phyloP scores from a whole-genome alignment of 2,797 vertebrate genomes.

The Amblyraja radiata region DNA sequence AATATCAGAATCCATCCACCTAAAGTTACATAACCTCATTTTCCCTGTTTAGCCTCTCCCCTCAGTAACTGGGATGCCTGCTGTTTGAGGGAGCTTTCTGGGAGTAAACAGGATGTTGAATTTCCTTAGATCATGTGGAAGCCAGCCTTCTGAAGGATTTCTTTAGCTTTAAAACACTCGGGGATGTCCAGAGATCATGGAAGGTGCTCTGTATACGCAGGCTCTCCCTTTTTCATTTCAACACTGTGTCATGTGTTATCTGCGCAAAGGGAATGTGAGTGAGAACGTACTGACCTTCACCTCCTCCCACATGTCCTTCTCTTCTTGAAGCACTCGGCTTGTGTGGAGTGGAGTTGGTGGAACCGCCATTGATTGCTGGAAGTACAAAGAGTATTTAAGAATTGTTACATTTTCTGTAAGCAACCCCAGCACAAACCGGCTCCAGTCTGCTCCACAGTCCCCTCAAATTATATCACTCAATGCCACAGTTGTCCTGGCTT shows the following conservation, averaged over 20 bases:
- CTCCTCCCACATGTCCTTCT: constrained; percentile 93
- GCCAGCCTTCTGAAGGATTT: neutral
- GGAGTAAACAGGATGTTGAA: neutral
- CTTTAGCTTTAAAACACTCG: neutral
- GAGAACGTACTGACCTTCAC: constrained; percentile 76
- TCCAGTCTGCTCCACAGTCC: too few relatives aligned
- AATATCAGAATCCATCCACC: too few relatives aligned
- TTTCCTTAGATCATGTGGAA: neutral
- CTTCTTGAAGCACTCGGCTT: constrained; percentile 85
- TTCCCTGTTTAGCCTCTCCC: neutral
- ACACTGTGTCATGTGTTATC: neutral
- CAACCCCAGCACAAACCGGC: neutral
- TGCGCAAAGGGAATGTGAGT: neutral
- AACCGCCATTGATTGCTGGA: constrained; percentile 83
- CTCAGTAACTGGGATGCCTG: neutral
- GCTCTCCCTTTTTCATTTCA: neutral
- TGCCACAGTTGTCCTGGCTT: neutral
- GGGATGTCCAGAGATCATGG: neutral
- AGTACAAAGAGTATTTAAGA: constrained; percentile 33
- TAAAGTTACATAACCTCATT: too few relatives aligned
- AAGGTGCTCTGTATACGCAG: neutral
- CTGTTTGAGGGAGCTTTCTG: neutral
- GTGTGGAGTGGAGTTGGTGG: constrained; percentile 92
- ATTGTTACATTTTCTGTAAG: neutral
- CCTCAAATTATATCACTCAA: neutral